Conservation (phyloP, 92 coral and sea anemone genomes). For the Zoanthus gigantus region DNA sequence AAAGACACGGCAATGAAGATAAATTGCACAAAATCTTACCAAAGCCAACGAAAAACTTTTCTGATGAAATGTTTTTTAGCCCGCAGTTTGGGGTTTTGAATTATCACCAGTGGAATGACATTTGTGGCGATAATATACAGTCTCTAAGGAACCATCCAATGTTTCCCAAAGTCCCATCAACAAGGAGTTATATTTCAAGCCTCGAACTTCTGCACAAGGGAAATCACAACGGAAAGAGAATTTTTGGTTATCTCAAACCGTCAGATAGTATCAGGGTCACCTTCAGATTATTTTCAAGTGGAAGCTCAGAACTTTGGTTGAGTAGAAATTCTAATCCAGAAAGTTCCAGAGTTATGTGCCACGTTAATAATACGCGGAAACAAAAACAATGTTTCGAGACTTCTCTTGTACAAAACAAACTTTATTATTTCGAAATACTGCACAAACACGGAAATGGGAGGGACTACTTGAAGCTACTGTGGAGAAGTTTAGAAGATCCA, state of each 20-base stretch:
- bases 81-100: conserved; percentile 54
- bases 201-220: conserved; percentile 47
- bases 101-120: conserved; percentile 79
- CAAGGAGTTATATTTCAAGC: conserved; percentile 51
- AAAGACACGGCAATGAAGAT: conserved; percentile 17
- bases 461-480: conserved; percentile 55
- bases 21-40: background rate
- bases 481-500: conserved; percentile 60
- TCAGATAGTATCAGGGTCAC: conserved; percentile 46
- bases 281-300: conserved; percentile 72
- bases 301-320: conserved; percentile 85
- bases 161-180: conserved; percentile 86
- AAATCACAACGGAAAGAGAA: conserved; percentile 73
- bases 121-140: conserved; percentile 77
- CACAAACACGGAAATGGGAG: conserved; percentile 69
- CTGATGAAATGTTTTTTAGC: background rate
- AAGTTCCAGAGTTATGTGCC: conserved; percentile 57
- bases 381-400: background rate
- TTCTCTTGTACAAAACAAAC: background rate
- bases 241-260: conserved; percentile 82
- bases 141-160: conserved; percentile 72
- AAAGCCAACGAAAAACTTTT: background rate
- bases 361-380: background rate
- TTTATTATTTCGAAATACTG: conserved; percentile 80
- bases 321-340: conserved; percentile 71